Percentiles rank a stretch among this genome's conserved stretches.
Conservation (phyloP, 2,113 vertebrate genomes). For the Gymnorhina tibicen region DNA sequence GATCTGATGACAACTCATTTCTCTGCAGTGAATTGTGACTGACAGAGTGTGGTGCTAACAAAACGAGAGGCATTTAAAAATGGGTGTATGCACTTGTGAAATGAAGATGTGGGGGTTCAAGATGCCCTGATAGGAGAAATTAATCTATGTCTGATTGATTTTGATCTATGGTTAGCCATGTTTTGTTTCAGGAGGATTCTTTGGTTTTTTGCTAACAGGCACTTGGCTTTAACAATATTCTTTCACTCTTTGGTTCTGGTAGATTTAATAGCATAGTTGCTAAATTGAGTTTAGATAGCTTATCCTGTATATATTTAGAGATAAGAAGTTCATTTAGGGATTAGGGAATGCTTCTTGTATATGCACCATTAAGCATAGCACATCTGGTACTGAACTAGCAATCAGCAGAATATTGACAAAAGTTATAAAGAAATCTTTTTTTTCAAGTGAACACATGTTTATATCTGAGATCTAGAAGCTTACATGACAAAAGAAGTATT, state of each 20-base stretch:
- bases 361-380: slow-evolving; percentile 78
- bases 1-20: neutral
- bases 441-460: slow-evolving; percentile 43
- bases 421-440: slow-evolving; percentile 75
- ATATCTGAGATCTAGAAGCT: neutral
- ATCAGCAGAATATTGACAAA: slow-evolving; percentile 79
- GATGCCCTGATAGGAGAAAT: neutral
- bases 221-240: slow-evolving; percentile 38
- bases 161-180: neutral
- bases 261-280: slow-evolving; percentile 68
- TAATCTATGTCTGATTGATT: neutral
- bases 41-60: neutral
- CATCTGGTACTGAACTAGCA: slow-evolving; percentile 77
- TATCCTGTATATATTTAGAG: slow-evolving; percentile 78
- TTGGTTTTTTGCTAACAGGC: slow-evolving; percentile 8
- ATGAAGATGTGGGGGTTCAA: neutral
- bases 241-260: slow-evolving; percentile 41
- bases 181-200: neutral
- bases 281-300: slow-evolving; percentile 74
- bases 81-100: neutral
- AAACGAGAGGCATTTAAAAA: neutral
- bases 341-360: slow-evolving; percentile 76
- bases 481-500: neutral
- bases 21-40: neutral
- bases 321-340: slow-evolving; percentile 82